Base-by-base conservation (phyloP, 2,797 vertebrate genomes). In the Dendrocincla tyrannina region DNA sequence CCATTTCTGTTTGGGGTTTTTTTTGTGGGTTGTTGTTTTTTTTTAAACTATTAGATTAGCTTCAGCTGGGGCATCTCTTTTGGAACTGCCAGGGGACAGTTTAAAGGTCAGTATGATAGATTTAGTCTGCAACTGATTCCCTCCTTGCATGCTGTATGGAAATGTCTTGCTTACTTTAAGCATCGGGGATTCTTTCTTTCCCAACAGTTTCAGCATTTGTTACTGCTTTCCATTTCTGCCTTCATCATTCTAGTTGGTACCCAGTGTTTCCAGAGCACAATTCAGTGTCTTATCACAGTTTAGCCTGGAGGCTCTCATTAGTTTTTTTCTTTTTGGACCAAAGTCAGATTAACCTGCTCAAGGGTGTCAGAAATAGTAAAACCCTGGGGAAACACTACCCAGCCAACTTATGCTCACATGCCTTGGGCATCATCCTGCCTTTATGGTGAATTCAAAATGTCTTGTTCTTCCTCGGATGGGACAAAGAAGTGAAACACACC, bases 1-100 rank as follows among this genome's bases (percentile, higher is more conserved):
- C 64, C 35, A 88, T 47, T 79, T 88, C 33, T 88, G 72, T 19
- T 2, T 4, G 47, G 47, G 23, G 23, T 13, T 47, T 47, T 47
- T 13, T 47, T 47, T 11, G 22, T 44, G 42, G 16, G 13, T 42
- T 42, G 20, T 20, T 46, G 37, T 25, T 28, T 2, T 4, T n/a
- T 52, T 66, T 58, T 1, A 4, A 22, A 88, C 35, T 1, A 76
- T 79, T 59, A 76, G 46, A 63, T 93, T 67, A 73, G 59, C 77
- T 88, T 95, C 94, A 95, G 62, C 70, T 95, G 85, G 67, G 76
- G 55, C 55, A 93, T 28, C 70, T 86, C 84, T 85, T 79, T 79
- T 83, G 78, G 72, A 95, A 42, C 30, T 82, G 83, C 52, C 63
- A 79, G 55, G 64, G 84, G 85, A 95, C 59, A 83, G 52, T 69